Percentiles rank a stretch among this genome's conserved stretches.
phyloP scores from a whole-genome alignment of 2,113 vertebrate species.

The Trochalopteron elliotii region DNA sequence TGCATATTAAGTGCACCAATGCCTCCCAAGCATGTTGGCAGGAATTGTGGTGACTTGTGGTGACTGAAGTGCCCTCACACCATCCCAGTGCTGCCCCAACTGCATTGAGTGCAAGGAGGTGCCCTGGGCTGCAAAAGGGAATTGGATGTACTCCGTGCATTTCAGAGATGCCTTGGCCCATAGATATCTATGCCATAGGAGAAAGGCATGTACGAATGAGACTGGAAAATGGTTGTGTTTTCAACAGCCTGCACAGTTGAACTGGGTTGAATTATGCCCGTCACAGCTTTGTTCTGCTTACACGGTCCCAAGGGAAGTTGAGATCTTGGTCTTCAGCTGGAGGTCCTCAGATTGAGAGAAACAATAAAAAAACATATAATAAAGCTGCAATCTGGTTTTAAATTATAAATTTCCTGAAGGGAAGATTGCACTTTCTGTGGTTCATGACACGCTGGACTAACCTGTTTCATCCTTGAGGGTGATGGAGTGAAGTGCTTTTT shows the following conservation, averaged over 20 bases:
- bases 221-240: neutral
- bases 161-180: neutral
- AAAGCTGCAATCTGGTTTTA: neutral
- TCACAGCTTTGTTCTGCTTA: neutral
- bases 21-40: rapidly evolving
- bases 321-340: neutral
- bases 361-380: neutral
- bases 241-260: neutral
- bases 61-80: rapidly evolving
- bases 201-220: neutral
- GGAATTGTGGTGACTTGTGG: neutral
- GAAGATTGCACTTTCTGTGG: neutral
- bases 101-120: rapidly evolving
- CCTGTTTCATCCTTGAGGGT: neutral
- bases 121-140: neutral
- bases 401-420: neutral
- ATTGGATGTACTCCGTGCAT: rapidly evolving
- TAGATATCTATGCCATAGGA: rapidly evolving
- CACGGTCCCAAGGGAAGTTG: neutral
- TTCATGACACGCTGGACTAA: neutral
- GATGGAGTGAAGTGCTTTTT: neutral
- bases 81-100: neutral
- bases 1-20: rapidly evolving
- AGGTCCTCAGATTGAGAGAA: neutral
- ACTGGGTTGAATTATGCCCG: neutral